Conservation (phyloP, 2,797 vertebrate species). For the Hypotaenidia philippensis region DNA sequence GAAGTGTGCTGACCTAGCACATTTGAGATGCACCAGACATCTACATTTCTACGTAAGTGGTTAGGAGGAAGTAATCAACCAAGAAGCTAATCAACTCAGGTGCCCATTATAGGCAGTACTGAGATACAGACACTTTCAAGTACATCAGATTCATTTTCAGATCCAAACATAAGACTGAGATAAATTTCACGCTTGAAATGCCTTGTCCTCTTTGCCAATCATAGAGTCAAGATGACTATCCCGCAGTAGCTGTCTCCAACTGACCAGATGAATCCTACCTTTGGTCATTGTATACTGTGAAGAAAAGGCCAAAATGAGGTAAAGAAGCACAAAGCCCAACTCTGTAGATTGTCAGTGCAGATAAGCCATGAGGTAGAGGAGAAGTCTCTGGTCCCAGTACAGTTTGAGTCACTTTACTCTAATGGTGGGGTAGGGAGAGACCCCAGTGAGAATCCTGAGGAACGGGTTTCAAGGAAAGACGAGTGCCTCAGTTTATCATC, state of each 20-base stretch:
- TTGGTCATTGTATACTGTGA: fast-evolving
- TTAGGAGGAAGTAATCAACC: background rate
- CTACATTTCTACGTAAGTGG: background rate
- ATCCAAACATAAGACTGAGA: background rate
- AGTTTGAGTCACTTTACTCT: background rate
- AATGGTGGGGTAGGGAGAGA: background rate
- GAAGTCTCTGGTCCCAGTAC: background rate
- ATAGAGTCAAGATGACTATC: background rate
- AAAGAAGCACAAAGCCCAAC: background rate
- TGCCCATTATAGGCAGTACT: too few species aligned
- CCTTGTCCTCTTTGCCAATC: background rate
- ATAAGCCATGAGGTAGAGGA: background rate
- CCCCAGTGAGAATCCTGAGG: background rate
- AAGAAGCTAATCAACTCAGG: background rate
- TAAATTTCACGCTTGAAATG: background rate
- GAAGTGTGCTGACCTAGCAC: background rate
- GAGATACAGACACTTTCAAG: background rate
- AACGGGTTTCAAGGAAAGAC: background rate
- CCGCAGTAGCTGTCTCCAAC: too few species aligned
- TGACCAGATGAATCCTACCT: too few species aligned
- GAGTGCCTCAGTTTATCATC: background rate
- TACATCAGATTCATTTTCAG: background rate
- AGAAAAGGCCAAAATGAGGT: background rate
- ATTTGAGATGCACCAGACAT: background rate
- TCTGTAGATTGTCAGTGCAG: background rate